These are phyloP conservation scores for Urocyon cinereoargenteus DNA, from an alignment of 2,797 vertebrate genomes.

Conservation along the genomic window DNA sequence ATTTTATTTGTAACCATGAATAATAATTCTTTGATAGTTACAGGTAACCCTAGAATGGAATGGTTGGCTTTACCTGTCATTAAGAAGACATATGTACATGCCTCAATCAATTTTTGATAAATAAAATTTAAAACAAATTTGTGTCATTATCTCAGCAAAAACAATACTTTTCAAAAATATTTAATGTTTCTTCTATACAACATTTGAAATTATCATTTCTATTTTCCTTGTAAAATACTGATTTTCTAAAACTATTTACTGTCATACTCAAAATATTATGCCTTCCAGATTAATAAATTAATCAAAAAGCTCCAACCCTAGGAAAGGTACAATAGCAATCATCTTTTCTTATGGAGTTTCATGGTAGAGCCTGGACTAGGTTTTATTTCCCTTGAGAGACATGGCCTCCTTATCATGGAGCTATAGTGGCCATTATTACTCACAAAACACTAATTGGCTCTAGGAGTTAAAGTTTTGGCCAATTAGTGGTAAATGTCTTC, in stretches of 20 bases:
- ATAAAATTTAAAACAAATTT: background rate
- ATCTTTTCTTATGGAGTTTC: background rate
- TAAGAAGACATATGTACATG: background rate
- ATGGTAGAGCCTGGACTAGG: background rate
- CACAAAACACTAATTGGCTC: background rate
- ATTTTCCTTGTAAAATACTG: background rate
- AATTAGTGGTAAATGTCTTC: slow-evolving; percentile 24
- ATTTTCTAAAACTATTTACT: background rate
- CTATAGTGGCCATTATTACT: background rate
- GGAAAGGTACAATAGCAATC: background rate
- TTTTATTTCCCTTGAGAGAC: background rate
- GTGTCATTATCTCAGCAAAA: background rate
- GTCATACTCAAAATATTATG: background rate
- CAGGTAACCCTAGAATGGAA: background rate
- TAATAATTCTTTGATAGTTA: background rate
- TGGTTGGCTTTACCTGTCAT: background rate
- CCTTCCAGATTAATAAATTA: background rate
- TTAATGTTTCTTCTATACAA: background rate
- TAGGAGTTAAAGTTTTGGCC: background rate
- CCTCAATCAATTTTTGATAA: background rate
- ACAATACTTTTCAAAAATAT: background rate
- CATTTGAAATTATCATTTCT: background rate
- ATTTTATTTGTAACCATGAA: background rate
- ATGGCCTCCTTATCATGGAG: background rate
- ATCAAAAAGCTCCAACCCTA: background rate